Conservation (phyloP, 2,113 vertebrate genomes). For the Chlorocebus sabaeus region DNA sequence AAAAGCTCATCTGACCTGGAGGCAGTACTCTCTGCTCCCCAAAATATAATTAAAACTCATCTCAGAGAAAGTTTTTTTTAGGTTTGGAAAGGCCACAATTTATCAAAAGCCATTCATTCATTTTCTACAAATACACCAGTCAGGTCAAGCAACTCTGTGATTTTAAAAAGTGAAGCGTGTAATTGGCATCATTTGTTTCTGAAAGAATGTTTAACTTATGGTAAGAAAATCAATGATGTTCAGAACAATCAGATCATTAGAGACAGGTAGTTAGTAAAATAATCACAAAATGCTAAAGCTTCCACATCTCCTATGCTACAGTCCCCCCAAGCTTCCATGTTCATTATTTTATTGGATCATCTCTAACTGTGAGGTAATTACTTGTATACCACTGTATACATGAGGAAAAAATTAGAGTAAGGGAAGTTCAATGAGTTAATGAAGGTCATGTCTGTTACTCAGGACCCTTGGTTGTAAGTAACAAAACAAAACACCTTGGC, state of each 20-base stretch:
- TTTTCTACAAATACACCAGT: background rate
- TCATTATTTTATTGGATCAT: background rate
- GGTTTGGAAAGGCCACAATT: background rate
- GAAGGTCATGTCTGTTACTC: background rate
- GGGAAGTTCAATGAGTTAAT: background rate
- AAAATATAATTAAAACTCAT: conserved; percentile 24
- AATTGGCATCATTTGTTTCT: conserved; percentile 23
- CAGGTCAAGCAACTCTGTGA: background rate
- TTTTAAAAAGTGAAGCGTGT: background rate
- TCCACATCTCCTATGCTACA: background rate
- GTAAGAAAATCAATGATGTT: background rate
- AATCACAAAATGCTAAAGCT: background rate
- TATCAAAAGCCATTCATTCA: conserved; percentile 27
- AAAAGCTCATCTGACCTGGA: background rate
- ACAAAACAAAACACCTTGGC: background rate
- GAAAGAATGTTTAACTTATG: background rate
- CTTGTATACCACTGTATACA: background rate
- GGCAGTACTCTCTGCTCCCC: background rate
- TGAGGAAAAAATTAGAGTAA: background rate
- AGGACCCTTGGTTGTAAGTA: background rate
- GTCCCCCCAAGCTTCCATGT: background rate
- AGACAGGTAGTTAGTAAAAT: background rate
- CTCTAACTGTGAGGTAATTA: background rate
- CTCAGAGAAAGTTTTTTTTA: background rate
- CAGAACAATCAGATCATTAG: background rate